A percentile compares a stretch with the other conserved stretches of the same genome.
These are phyloP conservation scores for Falco columbarius DNA, from an alignment of 2,797 vertebrate species.

Conservation along the genomic window DNA sequence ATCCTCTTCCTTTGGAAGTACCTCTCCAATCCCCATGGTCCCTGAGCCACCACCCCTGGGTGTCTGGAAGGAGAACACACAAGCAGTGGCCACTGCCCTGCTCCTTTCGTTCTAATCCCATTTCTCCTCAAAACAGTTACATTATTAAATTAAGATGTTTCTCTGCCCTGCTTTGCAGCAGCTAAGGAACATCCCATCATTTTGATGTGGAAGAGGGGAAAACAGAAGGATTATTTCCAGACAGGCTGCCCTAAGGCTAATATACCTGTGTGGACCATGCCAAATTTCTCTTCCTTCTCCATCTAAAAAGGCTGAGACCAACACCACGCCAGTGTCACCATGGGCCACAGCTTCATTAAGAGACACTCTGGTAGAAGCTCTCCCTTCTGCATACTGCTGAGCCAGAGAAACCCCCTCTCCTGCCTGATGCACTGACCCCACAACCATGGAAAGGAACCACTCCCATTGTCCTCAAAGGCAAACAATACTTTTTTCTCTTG, in stretches of 20 bases:
- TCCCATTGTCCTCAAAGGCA: background rate
- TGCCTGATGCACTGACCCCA: rapidly evolving
- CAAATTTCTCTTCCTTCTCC: background rate
- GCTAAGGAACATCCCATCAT: background rate
- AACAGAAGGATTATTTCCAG: background rate
- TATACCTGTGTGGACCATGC: background rate
- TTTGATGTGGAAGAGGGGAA: background rate
- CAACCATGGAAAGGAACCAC: rapidly evolving
- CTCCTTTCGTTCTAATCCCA: background rate
- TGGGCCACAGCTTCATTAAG: background rate
- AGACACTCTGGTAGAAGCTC: background rate
- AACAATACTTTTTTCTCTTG: background rate
- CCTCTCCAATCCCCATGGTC: background rate
- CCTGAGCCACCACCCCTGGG: background rate
- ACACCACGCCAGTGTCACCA: rapidly evolving
- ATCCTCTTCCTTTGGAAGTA: background rate
- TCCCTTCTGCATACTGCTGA: background rate
- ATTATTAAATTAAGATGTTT: background rate
- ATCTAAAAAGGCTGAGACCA: background rate
- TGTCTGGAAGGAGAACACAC: background rate
- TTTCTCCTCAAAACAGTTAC: background rate
- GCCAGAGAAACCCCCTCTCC: background rate
- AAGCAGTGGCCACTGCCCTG: background rate
- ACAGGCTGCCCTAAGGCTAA: background rate
- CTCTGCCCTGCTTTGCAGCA: background rate